These are phyloP conservation scores for Discoglossus pictus DNA, from an alignment of 2,797 vertebrate species.

Conservation along the genomic window DNA sequence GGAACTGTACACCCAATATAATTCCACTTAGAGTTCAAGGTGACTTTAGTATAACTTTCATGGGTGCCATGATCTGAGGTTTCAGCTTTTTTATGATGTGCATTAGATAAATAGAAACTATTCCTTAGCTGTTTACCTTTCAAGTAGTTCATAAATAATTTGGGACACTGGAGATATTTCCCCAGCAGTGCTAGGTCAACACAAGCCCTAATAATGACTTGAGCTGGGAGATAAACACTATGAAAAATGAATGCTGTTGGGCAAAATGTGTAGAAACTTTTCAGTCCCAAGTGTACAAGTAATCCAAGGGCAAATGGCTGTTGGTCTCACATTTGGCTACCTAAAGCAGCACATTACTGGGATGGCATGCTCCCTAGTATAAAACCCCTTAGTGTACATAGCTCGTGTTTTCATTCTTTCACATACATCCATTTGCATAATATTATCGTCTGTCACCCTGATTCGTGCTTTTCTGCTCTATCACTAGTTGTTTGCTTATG, in stretches of 20 bases:
- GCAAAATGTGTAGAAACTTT: neutral
- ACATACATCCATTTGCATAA: too few relatives aligned
- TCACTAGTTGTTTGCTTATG: too few relatives aligned
- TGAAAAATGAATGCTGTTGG: constrained; percentile 19
- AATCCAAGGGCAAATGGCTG: neutral
- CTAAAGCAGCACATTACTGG: too few relatives aligned
- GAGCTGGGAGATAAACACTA: constrained; percentile 1
- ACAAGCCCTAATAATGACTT: constrained; percentile 7
- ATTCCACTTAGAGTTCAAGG: neutral
- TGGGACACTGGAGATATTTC: neutral
- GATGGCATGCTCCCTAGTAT: too few relatives aligned
- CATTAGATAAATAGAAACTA: neutral
- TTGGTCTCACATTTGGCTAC: neutral
- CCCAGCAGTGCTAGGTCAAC: constrained; percentile 6
- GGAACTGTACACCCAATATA: neutral
- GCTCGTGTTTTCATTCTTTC: too few relatives aligned
- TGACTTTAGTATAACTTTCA: neutral
- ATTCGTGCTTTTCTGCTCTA: too few relatives aligned
- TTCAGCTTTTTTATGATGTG: constrained; percentile 1
- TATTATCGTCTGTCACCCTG: too few relatives aligned
- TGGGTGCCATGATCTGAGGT: neutral
- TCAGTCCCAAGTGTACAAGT: neutral
- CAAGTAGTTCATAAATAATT: constrained; percentile 5
- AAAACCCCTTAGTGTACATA: too few relatives aligned
- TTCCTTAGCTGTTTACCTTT: neutral